phyloP scores from a whole-genome alignment of 2,888 invertebrate species.

The Neoascia interrupta region DNA sequence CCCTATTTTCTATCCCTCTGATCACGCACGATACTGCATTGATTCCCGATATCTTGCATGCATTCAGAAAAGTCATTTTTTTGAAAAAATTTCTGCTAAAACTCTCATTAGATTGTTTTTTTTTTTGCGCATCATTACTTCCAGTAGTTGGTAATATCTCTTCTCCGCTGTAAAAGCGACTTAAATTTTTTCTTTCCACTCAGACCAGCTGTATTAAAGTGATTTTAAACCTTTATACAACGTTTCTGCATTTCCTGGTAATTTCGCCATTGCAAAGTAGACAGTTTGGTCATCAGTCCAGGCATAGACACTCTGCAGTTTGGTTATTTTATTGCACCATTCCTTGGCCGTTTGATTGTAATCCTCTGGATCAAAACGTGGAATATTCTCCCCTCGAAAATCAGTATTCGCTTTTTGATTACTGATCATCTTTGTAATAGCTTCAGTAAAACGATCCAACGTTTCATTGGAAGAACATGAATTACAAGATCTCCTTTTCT shows the following conservation, averaged over 20 bases:
- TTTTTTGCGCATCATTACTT: not conserved
- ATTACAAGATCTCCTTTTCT: not conserved
- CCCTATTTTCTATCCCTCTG: not conserved
- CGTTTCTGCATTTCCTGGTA: not conserved
- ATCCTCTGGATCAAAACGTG: not conserved
- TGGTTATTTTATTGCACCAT: not conserved
- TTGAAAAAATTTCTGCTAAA: not conserved
- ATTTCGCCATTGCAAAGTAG: not conserved
- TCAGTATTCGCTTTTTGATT: not conserved
- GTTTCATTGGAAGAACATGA: not conserved
- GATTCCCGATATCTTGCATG: not conserved
- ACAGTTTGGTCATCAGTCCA: slow-evolving; percentile 1
- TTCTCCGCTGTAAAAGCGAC: not conserved
- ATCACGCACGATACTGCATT: not conserved
- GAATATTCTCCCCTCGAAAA: not conserved
- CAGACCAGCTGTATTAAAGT: not conserved
- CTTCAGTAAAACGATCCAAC: not conserved
- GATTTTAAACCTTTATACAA: not conserved
- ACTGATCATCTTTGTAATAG: not conserved
- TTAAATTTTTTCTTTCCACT: slow-evolving; percentile 1
- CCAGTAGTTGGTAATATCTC: not conserved
- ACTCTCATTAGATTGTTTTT: not conserved
- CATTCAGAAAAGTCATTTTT: not conserved
- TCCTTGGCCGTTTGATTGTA: not conserved
- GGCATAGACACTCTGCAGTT: not conserved